Evolutionary conservation across 1,140 invertebrate species (phyloP).

Genomic region (Acromyrmex echinatior): DNA sequence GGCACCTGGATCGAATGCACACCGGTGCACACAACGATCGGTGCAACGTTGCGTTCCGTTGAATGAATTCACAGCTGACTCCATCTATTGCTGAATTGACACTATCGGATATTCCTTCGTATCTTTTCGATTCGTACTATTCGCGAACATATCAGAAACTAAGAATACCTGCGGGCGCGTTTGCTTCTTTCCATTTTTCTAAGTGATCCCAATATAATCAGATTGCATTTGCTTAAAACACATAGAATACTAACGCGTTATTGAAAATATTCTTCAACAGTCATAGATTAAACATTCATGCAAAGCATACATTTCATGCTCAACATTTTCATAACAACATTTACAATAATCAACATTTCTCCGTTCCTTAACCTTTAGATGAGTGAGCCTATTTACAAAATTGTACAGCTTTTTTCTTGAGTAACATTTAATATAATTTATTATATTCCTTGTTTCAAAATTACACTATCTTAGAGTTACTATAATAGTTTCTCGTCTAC

Average conservation of each 20-base stretch:
- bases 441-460: no score
- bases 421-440: no score
- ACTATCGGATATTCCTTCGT: constrained; percentile 35
- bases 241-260: background rate
- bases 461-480: no score
- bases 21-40: constrained; percentile 58
- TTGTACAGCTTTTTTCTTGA: no score
- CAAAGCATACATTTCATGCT: background rate
- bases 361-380: no score
- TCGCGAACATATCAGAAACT: constrained; percentile 31
- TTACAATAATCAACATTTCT: background rate
- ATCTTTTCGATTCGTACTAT: constrained; percentile 35
- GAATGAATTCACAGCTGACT: constrained; percentile 69
- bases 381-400: no score
- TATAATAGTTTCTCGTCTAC: no score
- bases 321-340: no score
- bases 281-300: background rate
- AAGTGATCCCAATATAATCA: background rate
- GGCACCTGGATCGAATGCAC: constrained; percentile 60
- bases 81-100: constrained; percentile 52
- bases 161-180: constrained; percentile 19
- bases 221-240: background rate
- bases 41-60: constrained; percentile 44
- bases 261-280: background rate
- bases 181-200: background rate